Base-by-base conservation (phyloP, 2,888 invertebrate species). In the Xylota segnis region DNA sequence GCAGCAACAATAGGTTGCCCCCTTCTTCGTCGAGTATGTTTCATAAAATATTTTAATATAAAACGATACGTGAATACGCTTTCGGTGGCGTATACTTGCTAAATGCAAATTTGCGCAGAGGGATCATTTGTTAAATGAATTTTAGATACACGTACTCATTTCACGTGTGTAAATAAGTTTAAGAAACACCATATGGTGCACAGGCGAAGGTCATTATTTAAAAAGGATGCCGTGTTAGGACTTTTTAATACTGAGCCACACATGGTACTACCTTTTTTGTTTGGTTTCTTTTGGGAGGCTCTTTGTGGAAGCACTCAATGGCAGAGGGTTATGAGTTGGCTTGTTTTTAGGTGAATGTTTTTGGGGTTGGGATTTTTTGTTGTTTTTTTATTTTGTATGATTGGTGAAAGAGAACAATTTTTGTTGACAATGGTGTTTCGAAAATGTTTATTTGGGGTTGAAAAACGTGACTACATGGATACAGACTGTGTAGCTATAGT, bases 81-180 rank as follows among this genome's bases (percentile, higher is more conserved):
- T 37, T 18, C 9, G 65, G 83, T 76, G 56, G 40, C 56, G 16
- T 68, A 74, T 81, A 68, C 74, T 81, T 61, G 37, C 59, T 71
- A 14, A 71, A 45, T 63, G 45, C 5, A 23, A 47, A 63, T 56
- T 32, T 40, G 34, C 14, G 12, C n/a, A 72, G 5, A 40, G 27
- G 45, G 5, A 34, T 34, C 47, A 45, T 61, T 83, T 52, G 34
- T 47, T 32, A 32, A 72, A 72, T 66, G 54, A 61, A 66, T 59
- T 54, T 77, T 40, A 72, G 37, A 72, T 52, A 66, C 52, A 65
- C 58, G 68, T 68, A 40, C 34, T 47, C 37, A 47, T 50, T 76
- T n/a, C 50, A 58, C 50, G 27, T 50, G 34, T 70, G 34, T 63
- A 50, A 32, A 68, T 63, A 56, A 29, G 23, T 59, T 54, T 59